Evolutionary conservation across 2,888 invertebrate genomes (phyloP).

Genomic region (Conistra vaccinii): DNA sequence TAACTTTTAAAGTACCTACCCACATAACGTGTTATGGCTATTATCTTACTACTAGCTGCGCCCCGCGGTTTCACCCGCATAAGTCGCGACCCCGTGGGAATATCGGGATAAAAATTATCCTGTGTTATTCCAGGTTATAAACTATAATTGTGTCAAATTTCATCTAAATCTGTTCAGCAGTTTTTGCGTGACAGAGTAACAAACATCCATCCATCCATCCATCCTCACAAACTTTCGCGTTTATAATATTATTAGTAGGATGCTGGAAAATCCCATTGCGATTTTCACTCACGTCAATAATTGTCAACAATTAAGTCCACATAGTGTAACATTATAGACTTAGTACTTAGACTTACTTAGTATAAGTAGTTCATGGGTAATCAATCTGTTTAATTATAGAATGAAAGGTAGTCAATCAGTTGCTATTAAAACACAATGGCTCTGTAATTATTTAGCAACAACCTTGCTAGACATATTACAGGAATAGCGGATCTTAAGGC

Average conservation of each 20-base stretch:
- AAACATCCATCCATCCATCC: too few relatives aligned
- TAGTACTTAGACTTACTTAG: too few relatives aligned
- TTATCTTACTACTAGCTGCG: too few relatives aligned
- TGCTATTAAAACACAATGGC: constrained; percentile 2
- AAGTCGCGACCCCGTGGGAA: too few relatives aligned
- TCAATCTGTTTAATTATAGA: constrained; percentile 31
- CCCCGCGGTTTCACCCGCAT: too few relatives aligned
- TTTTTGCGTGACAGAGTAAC: too few relatives aligned
- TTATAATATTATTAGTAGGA: too few relatives aligned
- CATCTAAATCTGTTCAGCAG: too few relatives aligned
- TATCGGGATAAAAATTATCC: too few relatives aligned
- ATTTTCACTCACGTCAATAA: constrained; percentile 9
- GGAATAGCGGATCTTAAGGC: neutral
- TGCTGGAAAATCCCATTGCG: constrained; percentile 21
- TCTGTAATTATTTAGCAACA: constrained; percentile 17
- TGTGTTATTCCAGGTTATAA: too few relatives aligned
- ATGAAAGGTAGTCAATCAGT: constrained; percentile 1
- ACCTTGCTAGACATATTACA: neutral
- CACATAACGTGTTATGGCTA: neutral
- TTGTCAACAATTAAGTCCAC: constrained; percentile 20
- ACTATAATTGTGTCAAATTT: too few relatives aligned
- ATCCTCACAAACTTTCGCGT: too few relatives aligned
- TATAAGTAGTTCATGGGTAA: constrained; percentile 19
- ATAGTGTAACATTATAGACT: constrained; percentile 21
- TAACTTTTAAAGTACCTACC: neutral